phyloP scores from a whole-genome alignment of 1,140 invertebrate species.

The Platorchestia sp. region DNA sequence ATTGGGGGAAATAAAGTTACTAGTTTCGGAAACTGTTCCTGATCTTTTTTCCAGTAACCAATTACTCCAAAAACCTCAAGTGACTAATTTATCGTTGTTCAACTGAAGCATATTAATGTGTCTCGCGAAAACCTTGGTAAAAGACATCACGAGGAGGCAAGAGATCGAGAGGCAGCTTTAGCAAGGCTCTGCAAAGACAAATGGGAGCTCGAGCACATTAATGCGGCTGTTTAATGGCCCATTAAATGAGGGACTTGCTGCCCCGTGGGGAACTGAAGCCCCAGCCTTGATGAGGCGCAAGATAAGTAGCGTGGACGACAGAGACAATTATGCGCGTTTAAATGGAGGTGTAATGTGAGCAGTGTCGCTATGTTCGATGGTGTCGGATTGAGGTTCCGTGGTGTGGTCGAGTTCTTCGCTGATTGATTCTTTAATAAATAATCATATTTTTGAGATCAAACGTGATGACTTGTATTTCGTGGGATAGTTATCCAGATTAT shows the following conservation, averaged over 20 bases:
- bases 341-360: not conserved
- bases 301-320: not conserved
- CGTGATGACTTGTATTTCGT: no score
- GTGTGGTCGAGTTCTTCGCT: not conserved
- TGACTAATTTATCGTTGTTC: not conserved
- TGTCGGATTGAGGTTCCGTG: not conserved
- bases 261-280: not conserved
- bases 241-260: not conserved
- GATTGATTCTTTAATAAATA: not conserved
- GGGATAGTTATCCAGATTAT: no score
- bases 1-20: no score
- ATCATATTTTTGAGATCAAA: not conserved
- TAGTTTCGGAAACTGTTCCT: no score
- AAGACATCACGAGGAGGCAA: not conserved
- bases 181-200: not conserved
- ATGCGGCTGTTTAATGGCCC: not conserved
- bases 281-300: not conserved
- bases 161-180: conserved; percentile 6
- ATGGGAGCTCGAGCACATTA: not conserved
- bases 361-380: not conserved
- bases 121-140: not conserved
- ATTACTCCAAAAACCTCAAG: no score
- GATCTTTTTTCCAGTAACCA: no score
- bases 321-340: not conserved
- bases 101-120: not conserved